These are phyloP conservation scores for Ormyrus thymus DNA, from an alignment of 2,888 invertebrate species.

Conservation along the genomic window DNA sequence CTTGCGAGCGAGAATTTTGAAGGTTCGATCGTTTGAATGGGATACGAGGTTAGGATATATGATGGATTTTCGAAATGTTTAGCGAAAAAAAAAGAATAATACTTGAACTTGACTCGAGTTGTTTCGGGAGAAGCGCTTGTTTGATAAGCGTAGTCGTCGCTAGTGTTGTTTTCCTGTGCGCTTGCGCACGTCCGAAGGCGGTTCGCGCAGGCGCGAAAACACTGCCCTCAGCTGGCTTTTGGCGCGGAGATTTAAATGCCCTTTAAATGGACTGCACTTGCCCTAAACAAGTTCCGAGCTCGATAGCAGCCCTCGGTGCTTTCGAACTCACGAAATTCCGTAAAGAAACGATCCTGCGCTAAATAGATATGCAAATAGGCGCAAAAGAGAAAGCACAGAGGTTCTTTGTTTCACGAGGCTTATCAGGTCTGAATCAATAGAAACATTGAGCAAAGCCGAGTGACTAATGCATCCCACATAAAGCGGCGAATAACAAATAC, in stretches of 20 bases:
- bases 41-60: constrained; percentile 25
- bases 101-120: not conserved
- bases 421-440: not conserved
- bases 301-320: too few species aligned
- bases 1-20: constrained; percentile 34
- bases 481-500: too few species aligned
- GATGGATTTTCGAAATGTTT: constrained; percentile 19
- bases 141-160: constrained; percentile 28
- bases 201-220: constrained; percentile 6
- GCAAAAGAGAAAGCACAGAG: too few species aligned
- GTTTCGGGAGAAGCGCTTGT: not conserved
- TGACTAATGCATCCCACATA: not conserved
- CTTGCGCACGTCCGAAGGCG: not conserved
- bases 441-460: not conserved
- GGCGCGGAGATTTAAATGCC: too few species aligned
- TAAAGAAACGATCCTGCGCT: too few species aligned
- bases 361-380: too few species aligned
- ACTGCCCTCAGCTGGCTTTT: not conserved
- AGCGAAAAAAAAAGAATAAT: constrained; percentile 25
- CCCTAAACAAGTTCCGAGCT: too few species aligned
- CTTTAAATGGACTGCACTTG: too few species aligned
- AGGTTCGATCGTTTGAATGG: not conserved
- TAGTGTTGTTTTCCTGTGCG: not conserved
- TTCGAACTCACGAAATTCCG: too few species aligned
- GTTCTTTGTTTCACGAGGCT: too few species aligned